Percentiles rank a stretch among this genome's conserved stretches.
These are phyloP conservation scores for Morpho deidamia DNA, from an alignment of 2,888 invertebrate species.

Conservation along the genomic window DNA sequence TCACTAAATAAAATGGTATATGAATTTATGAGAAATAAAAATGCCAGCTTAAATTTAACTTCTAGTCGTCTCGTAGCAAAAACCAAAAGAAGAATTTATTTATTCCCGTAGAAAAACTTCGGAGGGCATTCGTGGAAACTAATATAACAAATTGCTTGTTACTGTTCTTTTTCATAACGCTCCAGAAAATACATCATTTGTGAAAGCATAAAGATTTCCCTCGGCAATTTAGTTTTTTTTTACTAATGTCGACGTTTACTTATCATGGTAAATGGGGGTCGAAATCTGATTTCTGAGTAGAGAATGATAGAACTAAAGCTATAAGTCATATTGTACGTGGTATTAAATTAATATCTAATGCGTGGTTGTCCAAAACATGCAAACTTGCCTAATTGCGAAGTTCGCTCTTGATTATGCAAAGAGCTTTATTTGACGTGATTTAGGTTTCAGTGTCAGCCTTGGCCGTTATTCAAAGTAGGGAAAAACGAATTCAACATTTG, in stretches of 20 bases:
- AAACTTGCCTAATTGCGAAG: no score
- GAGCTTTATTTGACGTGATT: no score
- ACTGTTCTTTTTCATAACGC: slow-evolving; percentile 8
- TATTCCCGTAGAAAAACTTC: slow-evolving; percentile 5
- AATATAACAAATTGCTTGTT: slow-evolving; percentile 13
- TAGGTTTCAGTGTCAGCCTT: no score
- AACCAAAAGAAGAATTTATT: slow-evolving; percentile 1
- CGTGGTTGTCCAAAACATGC: no score
- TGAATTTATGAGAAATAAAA: not conserved
- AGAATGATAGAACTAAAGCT: no score
- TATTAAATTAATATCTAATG: no score
- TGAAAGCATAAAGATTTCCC: not conserved
- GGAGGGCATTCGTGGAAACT: slow-evolving; percentile 7
- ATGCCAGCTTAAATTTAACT: not conserved
- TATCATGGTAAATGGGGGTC: not conserved
- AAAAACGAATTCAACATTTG: no score
- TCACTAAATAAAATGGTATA: not conserved
- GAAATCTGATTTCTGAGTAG: not conserved
- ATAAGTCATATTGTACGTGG: no score
- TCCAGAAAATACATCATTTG: slow-evolving; percentile 1
- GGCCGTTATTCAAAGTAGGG: no score
- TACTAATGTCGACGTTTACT: not conserved
- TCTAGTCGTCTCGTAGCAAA: not conserved
- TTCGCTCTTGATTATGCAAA: no score
- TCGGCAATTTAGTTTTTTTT: not conserved